Percentiles rank a stretch among this genome's conserved stretches.
Conservation (phyloP, 1,140 invertebrate species). For the Drosophila sturtevanti region DNA sequence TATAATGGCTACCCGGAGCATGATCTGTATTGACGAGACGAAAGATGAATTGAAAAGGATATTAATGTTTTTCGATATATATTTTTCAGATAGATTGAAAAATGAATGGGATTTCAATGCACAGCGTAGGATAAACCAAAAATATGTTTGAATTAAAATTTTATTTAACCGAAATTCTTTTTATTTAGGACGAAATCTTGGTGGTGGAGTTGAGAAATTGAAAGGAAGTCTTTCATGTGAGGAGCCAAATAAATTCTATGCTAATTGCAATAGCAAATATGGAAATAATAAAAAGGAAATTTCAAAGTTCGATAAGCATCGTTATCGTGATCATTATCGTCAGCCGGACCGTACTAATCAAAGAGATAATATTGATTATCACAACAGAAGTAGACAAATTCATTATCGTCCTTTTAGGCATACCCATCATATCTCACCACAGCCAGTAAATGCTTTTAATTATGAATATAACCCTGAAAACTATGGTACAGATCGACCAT, state of each 20-base stretch:
- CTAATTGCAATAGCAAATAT: conserved; percentile 1
- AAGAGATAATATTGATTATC: neutral
- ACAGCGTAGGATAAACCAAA: conserved; percentile 34
- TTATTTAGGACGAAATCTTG: conserved; percentile 35
- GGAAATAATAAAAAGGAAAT: neutral
- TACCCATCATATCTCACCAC: neutral
- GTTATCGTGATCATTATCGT: neutral
- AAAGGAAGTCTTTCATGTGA: conserved; percentile 11
- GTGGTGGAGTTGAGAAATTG: conserved; percentile 35
- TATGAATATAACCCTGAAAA: neutral
- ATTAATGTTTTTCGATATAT: conserved; percentile 58
- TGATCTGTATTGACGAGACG: conserved; percentile 20
- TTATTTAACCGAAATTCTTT: neutral
- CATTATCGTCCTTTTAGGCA: neutral
- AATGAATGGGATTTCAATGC: conserved; percentile 1
- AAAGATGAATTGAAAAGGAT: conserved; percentile 23
- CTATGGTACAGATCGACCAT: neutral
- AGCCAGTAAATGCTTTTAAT: neutral
- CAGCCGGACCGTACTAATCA: too few relatives aligned
- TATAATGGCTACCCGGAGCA: conserved; percentile 34
- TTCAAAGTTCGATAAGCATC: neutral
- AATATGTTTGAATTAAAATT: neutral
- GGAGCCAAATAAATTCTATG: conserved; percentile 48
- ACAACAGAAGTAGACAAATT: neutral
- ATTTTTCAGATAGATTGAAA: conserved; percentile 29